Base-by-base conservation (phyloP, 2,113 vertebrate species). In the Trematocara stigmaticum region DNA sequence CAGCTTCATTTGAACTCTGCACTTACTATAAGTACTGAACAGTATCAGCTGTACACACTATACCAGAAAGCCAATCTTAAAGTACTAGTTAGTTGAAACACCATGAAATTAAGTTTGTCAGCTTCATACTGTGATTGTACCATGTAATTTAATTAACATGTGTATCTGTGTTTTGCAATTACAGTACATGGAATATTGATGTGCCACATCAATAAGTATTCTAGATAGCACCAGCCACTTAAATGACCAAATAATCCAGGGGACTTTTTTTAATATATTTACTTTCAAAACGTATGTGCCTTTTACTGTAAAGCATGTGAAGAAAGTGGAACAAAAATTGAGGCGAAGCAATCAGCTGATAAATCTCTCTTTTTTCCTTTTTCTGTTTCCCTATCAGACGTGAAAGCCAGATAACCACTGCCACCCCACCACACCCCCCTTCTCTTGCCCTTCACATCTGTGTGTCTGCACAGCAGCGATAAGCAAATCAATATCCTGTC, bases 401-500 rank as follows among this genome's bases (percentile, higher is more conserved):
- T 93, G 92, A 93, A 95, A 87, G 91, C 74, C 95, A 94, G 96
- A 96, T 96, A 96, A 96, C 95, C 94, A 92, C 92, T 80, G 94
- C 84, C 94, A 89, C 95, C 91, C 84, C 90, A 15, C 61, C 91
- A 35, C 87, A 57, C 79, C 83, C 56, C 71, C 79, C 79, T 81
- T 86, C 92, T 88, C 93, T 92, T 94, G 95, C 96, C 95, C 95
- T 96, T 96, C 94, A 96, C 94, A 95, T 96, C 92, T 95, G 93
- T 95, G 94, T 95, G 95, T 97, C 96, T 97, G 96, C 95, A 96
- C 88, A 92, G 95, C 93, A 79, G 95, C 91, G 96, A 97, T 97
- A 97, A 97, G 96, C 96, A 96, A 97, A 96, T 97, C 96, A 96
- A 97, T 97, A 96, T 95, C 95, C 95, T 96, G 96, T 96, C 96